A percentile compares a stretch with the other conserved stretches of the same genome.
Evolutionary conservation across 37 sponge, comb jelly and placozoan genomes (phyloP).

Genomic region (Chondrilla cf. caribensis): DNA sequence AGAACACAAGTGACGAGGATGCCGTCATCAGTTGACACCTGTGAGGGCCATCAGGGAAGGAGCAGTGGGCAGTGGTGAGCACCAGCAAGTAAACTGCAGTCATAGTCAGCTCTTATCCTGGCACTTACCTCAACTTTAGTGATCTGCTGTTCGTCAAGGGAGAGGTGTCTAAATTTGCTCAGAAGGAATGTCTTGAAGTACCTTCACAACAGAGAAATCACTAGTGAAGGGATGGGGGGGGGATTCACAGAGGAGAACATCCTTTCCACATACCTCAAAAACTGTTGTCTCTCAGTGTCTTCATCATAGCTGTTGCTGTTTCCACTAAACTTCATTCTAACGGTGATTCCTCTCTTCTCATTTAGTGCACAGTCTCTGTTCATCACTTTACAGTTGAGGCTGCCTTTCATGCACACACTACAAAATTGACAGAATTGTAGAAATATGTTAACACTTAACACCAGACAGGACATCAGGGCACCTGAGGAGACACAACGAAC

Average conservation of each 20-base stretch:
- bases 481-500: background rate
- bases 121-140: background rate
- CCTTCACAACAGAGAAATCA: background rate
- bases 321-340: slow-evolving; percentile 2
- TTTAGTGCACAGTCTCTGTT: too few species aligned
- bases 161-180: background rate
- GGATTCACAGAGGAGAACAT: background rate
- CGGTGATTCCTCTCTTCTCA: background rate
- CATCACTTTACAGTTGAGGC: background rate
- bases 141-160: background rate
- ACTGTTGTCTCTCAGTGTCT: background rate
- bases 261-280: background rate
- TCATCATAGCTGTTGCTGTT: background rate
- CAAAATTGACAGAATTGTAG: too few species aligned
- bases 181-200: background rate
- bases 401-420: background rate
- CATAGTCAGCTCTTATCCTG: too few species aligned
- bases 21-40: background rate
- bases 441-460: too few species aligned
- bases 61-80: too few species aligned
- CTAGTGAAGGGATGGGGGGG: background rate
- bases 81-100: too few species aligned
- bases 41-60: background rate
- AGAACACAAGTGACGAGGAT: background rate
- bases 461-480: too few species aligned